phyloP scores from a whole-genome alignment of 1,140 invertebrate genomes.

The Scaptomyza hsui region DNA sequence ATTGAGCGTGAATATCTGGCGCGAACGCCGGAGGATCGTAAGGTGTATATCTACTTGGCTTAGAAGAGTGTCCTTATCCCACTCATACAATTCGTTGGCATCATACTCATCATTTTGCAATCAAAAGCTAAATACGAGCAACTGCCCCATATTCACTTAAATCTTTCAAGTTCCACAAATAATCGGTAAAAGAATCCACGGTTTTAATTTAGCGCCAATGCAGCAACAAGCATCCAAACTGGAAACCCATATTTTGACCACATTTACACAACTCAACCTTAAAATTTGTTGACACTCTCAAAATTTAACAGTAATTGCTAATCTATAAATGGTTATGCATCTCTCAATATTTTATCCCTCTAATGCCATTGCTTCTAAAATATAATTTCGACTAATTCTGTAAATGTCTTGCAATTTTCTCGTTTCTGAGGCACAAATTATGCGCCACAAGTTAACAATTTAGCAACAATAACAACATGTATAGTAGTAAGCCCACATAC shows the following conservation, averaged over 20 bases:
- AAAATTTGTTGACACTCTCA: constrained; percentile 66
- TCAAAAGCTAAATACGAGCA: constrained; percentile 6
- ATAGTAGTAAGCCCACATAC: constrained; percentile 56
- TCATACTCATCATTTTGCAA: constrained; percentile 29
- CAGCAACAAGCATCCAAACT: constrained; percentile 23
- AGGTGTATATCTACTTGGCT: constrained; percentile 96
- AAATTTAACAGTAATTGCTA: constrained; percentile 66
- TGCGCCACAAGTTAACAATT: constrained; percentile 38
- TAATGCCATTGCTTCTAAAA: constrained; percentile 42
- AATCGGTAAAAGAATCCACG: constrained; percentile 26
- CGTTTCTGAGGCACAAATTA: constrained; percentile 27
- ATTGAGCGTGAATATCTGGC: constrained; percentile 99
- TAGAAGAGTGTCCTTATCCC: constrained; percentile 83
- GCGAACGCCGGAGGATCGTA: constrained; percentile 97
- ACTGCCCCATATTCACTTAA: not conserved
- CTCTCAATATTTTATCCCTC: constrained; percentile 24
- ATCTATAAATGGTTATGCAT: constrained; percentile 27
- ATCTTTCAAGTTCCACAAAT: constrained; percentile 11
- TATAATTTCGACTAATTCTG: constrained; percentile 42
- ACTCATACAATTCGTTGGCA: constrained; percentile 19
- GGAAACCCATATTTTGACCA: constrained; percentile 65
- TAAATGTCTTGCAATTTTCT: constrained; percentile 41
- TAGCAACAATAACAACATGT: constrained; percentile 53
- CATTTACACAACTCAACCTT: constrained; percentile 41
- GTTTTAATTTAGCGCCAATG: constrained; percentile 16